phyloP scores from a whole-genome alignment of 2,888 invertebrate species.

The Cylindroiulus punctatus region DNA sequence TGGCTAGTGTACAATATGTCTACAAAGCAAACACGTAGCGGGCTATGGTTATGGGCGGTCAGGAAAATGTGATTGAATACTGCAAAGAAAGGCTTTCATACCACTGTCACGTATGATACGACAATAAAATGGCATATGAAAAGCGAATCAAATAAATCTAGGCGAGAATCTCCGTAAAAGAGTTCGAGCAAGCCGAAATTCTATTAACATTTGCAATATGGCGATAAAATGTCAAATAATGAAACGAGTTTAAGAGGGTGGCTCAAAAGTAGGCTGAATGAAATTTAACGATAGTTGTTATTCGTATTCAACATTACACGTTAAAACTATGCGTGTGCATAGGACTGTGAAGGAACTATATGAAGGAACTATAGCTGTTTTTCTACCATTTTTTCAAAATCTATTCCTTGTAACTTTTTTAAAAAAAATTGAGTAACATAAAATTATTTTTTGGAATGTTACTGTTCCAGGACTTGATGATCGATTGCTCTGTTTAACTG shows the following conservation, averaged over 20 bases:
- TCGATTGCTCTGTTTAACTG: no score
- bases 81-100: neutral
- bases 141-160: neutral
- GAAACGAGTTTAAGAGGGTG: neutral
- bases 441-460: no score
- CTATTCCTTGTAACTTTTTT: no score
- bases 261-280: neutral
- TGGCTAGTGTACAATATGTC: neutral
- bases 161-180: neutral
- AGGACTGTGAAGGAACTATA: no score
- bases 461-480: no score
- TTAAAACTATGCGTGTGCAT: no score
- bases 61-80: neutral
- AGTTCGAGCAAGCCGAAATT: neutral
- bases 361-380: no score
- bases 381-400: no score
- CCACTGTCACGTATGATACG: neutral
- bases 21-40: neutral
- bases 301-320: neutral
- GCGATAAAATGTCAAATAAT: no score
- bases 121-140: neutral
- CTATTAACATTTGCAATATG: neutral
- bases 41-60: slow-evolving; percentile 14
- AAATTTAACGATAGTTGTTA: no score
- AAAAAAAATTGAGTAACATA: no score